Base-by-base conservation (phyloP, 2,888 invertebrate species). In the Scaeva pyrastri region DNA sequence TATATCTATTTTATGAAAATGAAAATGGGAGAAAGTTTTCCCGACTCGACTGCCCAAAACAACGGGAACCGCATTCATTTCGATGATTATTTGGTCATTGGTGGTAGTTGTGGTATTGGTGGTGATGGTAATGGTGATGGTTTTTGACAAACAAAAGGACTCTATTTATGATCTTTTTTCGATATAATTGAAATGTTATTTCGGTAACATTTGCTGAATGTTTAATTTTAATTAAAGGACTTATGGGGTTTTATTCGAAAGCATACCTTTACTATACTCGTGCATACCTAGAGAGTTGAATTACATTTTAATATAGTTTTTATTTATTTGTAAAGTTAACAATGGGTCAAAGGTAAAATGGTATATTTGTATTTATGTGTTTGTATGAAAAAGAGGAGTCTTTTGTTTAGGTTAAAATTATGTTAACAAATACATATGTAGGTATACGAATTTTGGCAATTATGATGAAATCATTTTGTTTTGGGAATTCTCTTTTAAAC, bases 101-200 rank as follows among this genome's bases (percentile, higher is more conserved):
- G n/a, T n/a, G n/a, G n/a, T n/a, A n/a, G n/a, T n/a, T n/a, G n/a
- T n/a, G n/a, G n/a, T 21, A 12, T 52, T 52, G 50, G 48, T 16
- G 19, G n/a, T n/a, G n/a, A n/a, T n/a, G n/a, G n/a, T 48, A 6
- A 8, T 19, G 39, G 7, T 21, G 64, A 55, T 76, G 58, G 81
- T 73, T 41, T 41, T 70, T 43, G 45, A 43, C 60, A 68, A 68
- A 83, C 78, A 83, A 83, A 31, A 78, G 56, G 55, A 62, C 60
- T 70, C 78, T 68, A 55, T 74, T 77, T 83, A 78, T 83, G 78
- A 73, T 73, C 68, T 78, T 41, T 48, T 78, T 78, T 31, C 8
- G 31, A 55, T 39, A 39, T 73, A 74, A 83, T 83, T 83, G 74
- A 77, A 83, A 73, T 78, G 68, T 74, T 77, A 72, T 73, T 70